Base-by-base conservation (phyloP, 2,113 vertebrate genomes). In the Rutilus rutilus region DNA sequence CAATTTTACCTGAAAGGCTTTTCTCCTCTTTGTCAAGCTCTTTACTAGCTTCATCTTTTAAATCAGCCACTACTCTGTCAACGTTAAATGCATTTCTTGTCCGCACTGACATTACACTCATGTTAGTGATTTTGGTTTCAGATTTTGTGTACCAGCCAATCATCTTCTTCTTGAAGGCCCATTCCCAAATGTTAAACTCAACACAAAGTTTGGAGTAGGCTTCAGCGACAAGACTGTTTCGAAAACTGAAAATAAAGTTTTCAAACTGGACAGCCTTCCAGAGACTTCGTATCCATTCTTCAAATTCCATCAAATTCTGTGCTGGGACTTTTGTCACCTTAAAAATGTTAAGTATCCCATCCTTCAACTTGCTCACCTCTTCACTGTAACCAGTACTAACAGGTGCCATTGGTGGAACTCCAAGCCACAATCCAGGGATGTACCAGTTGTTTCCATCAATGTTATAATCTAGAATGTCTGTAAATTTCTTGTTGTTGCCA, bases 391-490 rank as follows among this genome's bases (percentile, higher is more conserved):
- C 84, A 15, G 75, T 62, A 59, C 52, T 90, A 10, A 92, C 87
- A 25, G 91, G 47, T 47, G 92, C 86, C 92, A 92, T 92, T 4
- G 89, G 90, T 7, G 92, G 92, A 60, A 59, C 90, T 25, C 92
- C 91, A 42, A 88, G 78, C 92, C 92, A 93, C 47, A 90, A 67
- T 17, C 89, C 78, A 74, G 92, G 90, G 39, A 92, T 86, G 73
- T 91, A 86, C 90, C 90, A 90, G 79, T 85, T 90, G n/a, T 88
- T 87, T 23, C 21, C 65, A 39, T 90, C 73, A 74, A 85, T 47
- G 6, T 92, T 52, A 33, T 90, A 90, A 10, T 89, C 78, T 42
- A 93, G 84, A n/a, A 92, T 86, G 75, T 92, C 91, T 33, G 92
- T 80, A 65, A 93, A 85, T 62, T 84, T 91, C 5, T 42, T 83